phyloP scores from a whole-genome alignment of 2,797 vertebrate species.

The Chelon auratus region DNA sequence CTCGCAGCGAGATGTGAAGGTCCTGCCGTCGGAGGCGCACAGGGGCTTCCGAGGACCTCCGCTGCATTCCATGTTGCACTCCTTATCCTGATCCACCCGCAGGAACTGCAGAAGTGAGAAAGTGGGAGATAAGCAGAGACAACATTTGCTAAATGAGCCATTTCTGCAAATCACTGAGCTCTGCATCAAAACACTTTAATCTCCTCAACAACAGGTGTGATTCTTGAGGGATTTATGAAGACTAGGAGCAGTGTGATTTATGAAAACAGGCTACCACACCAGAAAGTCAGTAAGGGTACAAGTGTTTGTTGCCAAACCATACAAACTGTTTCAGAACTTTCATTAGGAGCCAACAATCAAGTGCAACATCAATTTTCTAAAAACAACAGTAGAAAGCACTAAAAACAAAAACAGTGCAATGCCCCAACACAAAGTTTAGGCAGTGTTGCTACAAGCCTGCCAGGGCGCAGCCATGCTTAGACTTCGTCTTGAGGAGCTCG shows the following conservation, averaged over 20 bases:
- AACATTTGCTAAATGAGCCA: slow-evolving; percentile 40
- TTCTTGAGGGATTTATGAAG: slow-evolving; percentile 27
- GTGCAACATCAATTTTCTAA: neutral
- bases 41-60: slow-evolving; percentile 90
- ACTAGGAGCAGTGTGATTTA: neutral
- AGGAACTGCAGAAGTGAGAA: slow-evolving; percentile 86
- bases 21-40: slow-evolving; percentile 95
- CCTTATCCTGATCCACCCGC: slow-evolving; percentile 96
- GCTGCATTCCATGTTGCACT: slow-evolving; percentile 93
- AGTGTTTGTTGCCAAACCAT: neutral
- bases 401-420: slow-evolving; percentile 10
- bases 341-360: neutral
- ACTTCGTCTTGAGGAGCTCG: slow-evolving; percentile 50
- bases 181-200: slow-evolving; percentile 33
- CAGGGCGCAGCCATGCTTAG: slow-evolving; percentile 50
- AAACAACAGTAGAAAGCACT: slow-evolving; percentile 18
- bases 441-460: slow-evolving; percentile 39
- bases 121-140: slow-evolving; percentile 43
- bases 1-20: slow-evolving; percentile 95
- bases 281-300: slow-evolving; percentile 11
- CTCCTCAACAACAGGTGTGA: slow-evolving; percentile 38
- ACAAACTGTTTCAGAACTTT: neutral
- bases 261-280: slow-evolving; percentile 6
- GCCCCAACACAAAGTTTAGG: slow-evolving; percentile 20
- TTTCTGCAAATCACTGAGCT: slow-evolving; percentile 27